A percentile compares a stretch with the other conserved stretches of the same genome.
These are phyloP conservation scores for Sycobia sp. DNA, from an alignment of 1,140 invertebrate species.

Conservation along the genomic window DNA sequence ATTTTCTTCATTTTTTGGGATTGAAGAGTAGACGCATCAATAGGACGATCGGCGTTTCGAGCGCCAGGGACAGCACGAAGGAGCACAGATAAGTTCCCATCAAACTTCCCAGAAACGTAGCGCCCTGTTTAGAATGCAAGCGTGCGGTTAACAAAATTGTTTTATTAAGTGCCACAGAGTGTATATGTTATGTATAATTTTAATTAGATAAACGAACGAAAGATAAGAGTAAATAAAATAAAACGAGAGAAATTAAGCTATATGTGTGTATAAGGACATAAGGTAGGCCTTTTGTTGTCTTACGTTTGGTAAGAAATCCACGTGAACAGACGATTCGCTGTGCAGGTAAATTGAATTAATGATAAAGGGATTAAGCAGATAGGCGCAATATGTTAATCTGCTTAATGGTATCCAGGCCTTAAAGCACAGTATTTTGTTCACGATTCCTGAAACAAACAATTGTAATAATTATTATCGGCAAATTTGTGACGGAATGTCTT, in stretches of 20 bases:
- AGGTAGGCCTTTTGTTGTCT: too few relatives aligned
- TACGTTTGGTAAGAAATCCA: slow-evolving; percentile 51
- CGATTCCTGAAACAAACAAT: slow-evolving; percentile 47
- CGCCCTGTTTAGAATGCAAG: slow-evolving; percentile 38
- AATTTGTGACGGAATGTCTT: too few relatives aligned
- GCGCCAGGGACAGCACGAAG: slow-evolving; percentile 44
- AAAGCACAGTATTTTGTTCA: slow-evolving; percentile 57
- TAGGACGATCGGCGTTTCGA: slow-evolving; percentile 51
- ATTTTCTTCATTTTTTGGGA: slow-evolving; percentile 29
- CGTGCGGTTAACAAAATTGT: not conserved
- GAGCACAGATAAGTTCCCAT: slow-evolving; percentile 44
- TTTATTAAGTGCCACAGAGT: not conserved
- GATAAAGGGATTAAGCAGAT: slow-evolving; percentile 62
- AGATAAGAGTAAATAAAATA: not conserved
- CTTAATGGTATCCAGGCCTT: slow-evolving; percentile 59
- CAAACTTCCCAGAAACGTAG: slow-evolving; percentile 40
- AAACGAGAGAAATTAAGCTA: too few relatives aligned
- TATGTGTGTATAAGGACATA: slow-evolving; percentile 1
- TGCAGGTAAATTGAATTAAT: slow-evolving; percentile 47
- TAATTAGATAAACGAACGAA: not conserved
- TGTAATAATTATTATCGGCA: not conserved
- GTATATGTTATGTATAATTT: slow-evolving; percentile 10
- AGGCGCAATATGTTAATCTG: slow-evolving; percentile 60
- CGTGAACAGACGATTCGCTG: slow-evolving; percentile 38
- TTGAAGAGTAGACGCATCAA: slow-evolving; percentile 41